These are phyloP conservation scores for Bovichtus variegatus DNA, from an alignment of 2,797 vertebrate species.

Conservation along the genomic window DNA sequence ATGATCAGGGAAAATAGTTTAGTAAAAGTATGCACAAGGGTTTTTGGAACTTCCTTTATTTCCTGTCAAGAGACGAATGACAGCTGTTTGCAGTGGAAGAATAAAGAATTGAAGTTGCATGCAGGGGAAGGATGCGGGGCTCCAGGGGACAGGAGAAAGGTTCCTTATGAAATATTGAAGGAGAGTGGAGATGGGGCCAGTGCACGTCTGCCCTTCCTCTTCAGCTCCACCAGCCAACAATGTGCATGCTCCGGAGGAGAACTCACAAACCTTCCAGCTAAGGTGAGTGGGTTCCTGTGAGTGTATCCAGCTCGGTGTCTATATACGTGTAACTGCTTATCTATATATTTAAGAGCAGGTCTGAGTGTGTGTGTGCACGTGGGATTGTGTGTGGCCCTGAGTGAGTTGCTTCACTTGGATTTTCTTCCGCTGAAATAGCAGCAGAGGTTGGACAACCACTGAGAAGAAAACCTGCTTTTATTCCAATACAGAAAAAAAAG, in stretches of 20 bases:
- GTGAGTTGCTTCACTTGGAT: slow-evolving; percentile 33
- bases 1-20: slow-evolving; percentile 68
- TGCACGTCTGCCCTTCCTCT: slow-evolving; percentile 66
- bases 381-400: slow-evolving; percentile 4
- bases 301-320: slow-evolving; percentile 27
- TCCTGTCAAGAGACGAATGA: slow-evolving; percentile 65
- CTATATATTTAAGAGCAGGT: slow-evolving; percentile 31
- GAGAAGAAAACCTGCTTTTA: slow-evolving; percentile 25
- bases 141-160: slow-evolving; percentile 76
- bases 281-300: slow-evolving; percentile 66
- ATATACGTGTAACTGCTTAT: slow-evolving; percentile 21
- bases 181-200: slow-evolving; percentile 70
- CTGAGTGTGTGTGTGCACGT: slow-evolving; percentile 13
- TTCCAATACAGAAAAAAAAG: slow-evolving; percentile 10
- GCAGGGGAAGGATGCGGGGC: slow-evolving; percentile 64
- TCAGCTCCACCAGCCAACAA: slow-evolving; percentile 64
- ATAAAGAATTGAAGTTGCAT: slow-evolving; percentile 83
- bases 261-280: slow-evolving; percentile 51
- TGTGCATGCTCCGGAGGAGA: slow-evolving; percentile 62
- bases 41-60: slow-evolving; percentile 69
- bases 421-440: slow-evolving; percentile 35
- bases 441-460: slow-evolving; percentile 12
- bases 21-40: slow-evolving; percentile 62
- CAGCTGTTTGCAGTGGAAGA: slow-evolving; percentile 74
- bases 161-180: slow-evolving; percentile 84